These are phyloP conservation scores for Nasonia oneida DNA, from an alignment of 2,888 invertebrate species.

Conservation along the genomic window DNA sequence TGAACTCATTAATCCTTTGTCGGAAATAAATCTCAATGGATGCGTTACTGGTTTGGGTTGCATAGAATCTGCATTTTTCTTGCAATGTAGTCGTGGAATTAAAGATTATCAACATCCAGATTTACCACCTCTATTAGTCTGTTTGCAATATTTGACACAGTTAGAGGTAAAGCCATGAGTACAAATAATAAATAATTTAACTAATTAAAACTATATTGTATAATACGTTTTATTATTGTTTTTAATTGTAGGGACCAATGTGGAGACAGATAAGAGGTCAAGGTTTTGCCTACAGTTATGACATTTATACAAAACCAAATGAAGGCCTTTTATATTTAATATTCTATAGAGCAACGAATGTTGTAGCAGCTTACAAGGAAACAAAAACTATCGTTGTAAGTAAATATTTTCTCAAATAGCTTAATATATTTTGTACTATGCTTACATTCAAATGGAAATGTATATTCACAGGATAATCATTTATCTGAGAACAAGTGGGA, in stretches of 20 bases:
- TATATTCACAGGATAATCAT: slow-evolving; percentile 82
- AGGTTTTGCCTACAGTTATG: slow-evolving; percentile 91
- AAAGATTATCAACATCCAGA: slow-evolving; percentile 83
- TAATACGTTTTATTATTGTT: not conserved
- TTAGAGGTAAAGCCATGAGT: slow-evolving; percentile 83
- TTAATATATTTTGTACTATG: not conserved
- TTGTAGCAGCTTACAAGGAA: slow-evolving; percentile 89
- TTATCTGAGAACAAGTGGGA: slow-evolving; percentile 85
- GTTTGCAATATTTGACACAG: slow-evolving; percentile 92
- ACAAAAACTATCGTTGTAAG: slow-evolving; percentile 87
- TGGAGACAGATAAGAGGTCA: slow-evolving; percentile 93
- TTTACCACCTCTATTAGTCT: slow-evolving; percentile 87
- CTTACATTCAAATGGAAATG: not conserved
- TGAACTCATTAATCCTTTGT: slow-evolving; percentile 76
- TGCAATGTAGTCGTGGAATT: slow-evolving; percentile 85
- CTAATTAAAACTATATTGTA: not conserved
- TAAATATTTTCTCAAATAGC: slow-evolving; percentile 39
- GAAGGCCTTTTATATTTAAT: slow-evolving; percentile 87
- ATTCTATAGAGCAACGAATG: slow-evolving; percentile 89
- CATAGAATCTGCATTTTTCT: slow-evolving; percentile 88
- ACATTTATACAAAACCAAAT: slow-evolving; percentile 83
- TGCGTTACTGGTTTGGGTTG: slow-evolving; percentile 90
- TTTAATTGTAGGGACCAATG: slow-evolving; percentile 86
- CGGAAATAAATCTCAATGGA: slow-evolving; percentile 79
- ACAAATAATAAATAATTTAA: not conserved